A percentile compares a stretch with the other conserved stretches of the same genome.
Conservation (phyloP, 1,140 invertebrate species). For the Elymnias hypermnestra region DNA sequence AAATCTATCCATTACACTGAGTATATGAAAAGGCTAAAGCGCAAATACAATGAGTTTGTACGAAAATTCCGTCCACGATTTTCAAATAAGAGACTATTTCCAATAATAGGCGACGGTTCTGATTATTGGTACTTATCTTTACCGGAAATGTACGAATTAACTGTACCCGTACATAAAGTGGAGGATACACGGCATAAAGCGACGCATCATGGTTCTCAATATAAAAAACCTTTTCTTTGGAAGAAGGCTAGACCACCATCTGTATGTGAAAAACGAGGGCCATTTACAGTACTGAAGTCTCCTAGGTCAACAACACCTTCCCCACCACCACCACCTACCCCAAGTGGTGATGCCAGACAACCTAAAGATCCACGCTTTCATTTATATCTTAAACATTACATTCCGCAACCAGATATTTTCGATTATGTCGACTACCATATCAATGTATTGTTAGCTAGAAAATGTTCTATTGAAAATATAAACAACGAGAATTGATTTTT, state of each 20-base stretch:
- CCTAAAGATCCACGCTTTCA: constrained; percentile 54
- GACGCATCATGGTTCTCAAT: constrained; percentile 43
- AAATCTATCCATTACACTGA: constrained; percentile 64
- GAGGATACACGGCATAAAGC: constrained; percentile 38
- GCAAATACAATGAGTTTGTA: constrained; percentile 62
- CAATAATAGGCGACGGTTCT: constrained; percentile 60
- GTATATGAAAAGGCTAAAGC: constrained; percentile 65
- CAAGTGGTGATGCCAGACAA: constrained; percentile 20
- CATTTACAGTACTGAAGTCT: constrained; percentile 33
- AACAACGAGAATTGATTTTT: constrained; percentile 27
- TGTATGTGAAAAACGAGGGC: constrained; percentile 37
- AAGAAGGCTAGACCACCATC: constrained; percentile 31
- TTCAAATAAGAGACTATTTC: constrained; percentile 59
- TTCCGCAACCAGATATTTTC: constrained; percentile 54
- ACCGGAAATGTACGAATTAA: constrained; percentile 66
- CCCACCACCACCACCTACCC: constrained; percentile 27
- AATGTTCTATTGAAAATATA: constrained; percentile 51
- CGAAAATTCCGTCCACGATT: constrained; percentile 49
- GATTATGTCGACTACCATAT: constrained; percentile 67
- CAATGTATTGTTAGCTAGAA: constrained; percentile 49
- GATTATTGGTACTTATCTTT: constrained; percentile 71
- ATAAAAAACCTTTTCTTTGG: constrained; percentile 62
- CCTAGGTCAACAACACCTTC: not conserved
- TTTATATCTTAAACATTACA: constrained; percentile 59
- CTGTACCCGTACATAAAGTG: constrained; percentile 27